Evolutionary conservation across 2,888 invertebrate species (phyloP).

Genomic region (Leptopilina drosophilae): DNA sequence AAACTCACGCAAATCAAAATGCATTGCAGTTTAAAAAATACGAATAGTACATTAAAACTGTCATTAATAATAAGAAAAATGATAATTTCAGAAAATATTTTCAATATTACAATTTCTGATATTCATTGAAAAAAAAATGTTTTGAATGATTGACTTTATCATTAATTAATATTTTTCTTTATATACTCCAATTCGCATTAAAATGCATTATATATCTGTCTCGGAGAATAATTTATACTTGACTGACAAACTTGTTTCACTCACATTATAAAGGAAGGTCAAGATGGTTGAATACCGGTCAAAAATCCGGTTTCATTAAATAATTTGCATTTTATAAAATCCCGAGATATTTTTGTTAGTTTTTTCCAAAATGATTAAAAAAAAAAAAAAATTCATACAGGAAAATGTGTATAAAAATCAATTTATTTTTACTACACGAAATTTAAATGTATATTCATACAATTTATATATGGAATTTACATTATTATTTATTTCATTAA

Average conservation of each 20-base stretch:
- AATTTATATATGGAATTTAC: too few species aligned
- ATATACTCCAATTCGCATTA: background rate
- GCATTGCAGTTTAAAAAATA: too few species aligned
- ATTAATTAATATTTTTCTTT: background rate
- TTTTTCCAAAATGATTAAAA: background rate
- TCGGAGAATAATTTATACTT: background rate
- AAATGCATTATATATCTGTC: conserved; percentile 1
- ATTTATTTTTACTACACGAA: too few species aligned
- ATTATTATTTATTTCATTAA: background rate
- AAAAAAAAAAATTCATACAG: background rate
- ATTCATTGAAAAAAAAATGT: background rate
- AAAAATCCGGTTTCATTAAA: conserved; percentile 6
- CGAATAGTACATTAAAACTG: too few species aligned
- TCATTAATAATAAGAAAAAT: too few species aligned
- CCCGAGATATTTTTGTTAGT: background rate
- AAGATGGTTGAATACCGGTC: conserved; percentile 10
- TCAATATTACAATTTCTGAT: background rate
- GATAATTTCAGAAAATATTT: background rate
- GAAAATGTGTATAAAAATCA: background rate
- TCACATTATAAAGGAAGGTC: conserved; percentile 28
- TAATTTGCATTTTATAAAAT: conserved; percentile 3
- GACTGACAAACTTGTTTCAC: conserved; percentile 14
- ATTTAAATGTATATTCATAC: too few species aligned
- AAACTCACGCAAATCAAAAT: too few species aligned
- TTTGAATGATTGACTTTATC: background rate